Conservation (phyloP, 2,113 vertebrate genomes). For the Cromileptes altivelis region DNA sequence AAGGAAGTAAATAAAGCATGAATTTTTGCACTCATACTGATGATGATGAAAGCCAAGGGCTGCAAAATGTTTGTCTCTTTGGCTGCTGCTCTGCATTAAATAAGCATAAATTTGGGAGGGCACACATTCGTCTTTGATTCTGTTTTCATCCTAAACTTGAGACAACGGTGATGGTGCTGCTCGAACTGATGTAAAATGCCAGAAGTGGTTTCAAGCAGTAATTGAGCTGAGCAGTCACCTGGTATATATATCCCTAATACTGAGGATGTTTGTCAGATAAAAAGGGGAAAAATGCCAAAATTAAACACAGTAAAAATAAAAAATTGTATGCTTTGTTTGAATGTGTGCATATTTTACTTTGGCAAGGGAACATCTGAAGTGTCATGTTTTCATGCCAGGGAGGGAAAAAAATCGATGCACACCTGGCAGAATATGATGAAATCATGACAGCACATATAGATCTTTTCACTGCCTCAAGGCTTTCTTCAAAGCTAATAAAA, state of each 20-base stretch:
- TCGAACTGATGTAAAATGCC: constrained; percentile 33
- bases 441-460: constrained; percentile 71
- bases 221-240: constrained; percentile 33
- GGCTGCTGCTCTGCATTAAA: constrained; percentile 35
- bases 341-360: background rate
- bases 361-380: constrained; percentile 12
- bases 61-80: constrained; percentile 38
- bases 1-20: background rate
- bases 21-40: background rate
- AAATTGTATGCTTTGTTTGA: constrained; percentile 9
- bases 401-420: constrained; percentile 64
- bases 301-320: background rate
- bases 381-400: constrained; percentile 29
- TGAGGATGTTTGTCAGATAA: background rate
- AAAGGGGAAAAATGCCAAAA: background rate
- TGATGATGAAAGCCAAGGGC: constrained; percentile 29
- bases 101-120: constrained; percentile 34
- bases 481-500: constrained; percentile 62
- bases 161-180: constrained; percentile 4
- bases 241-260: background rate
- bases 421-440: constrained; percentile 66
- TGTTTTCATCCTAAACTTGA: constrained; percentile 42
- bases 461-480: constrained; percentile 63
- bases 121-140: constrained; percentile 29
- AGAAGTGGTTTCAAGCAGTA: constrained; percentile 36